These are phyloP conservation scores for Scaptomyza parva DNA, from an alignment of 2,888 invertebrate species.

Conservation along the genomic window DNA sequence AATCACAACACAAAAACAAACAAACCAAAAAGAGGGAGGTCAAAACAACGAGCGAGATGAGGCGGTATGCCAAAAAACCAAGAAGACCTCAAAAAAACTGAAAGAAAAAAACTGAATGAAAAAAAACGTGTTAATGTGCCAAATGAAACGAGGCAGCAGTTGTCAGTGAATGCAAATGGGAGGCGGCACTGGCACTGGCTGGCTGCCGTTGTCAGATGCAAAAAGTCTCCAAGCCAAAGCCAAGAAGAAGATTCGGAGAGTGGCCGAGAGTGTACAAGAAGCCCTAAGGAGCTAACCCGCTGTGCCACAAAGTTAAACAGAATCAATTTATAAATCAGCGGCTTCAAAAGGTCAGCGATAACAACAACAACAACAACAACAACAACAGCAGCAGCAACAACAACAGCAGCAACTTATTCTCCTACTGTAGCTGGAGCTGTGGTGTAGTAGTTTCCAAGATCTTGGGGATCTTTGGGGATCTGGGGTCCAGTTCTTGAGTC, in stretches of 20 bases:
- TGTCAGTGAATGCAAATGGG: slow-evolving; percentile 49
- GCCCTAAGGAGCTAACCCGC: slow-evolving; percentile 73
- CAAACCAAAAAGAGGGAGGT: neutral
- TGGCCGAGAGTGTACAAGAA: slow-evolving; percentile 44
- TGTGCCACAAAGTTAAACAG: slow-evolving; percentile 82
- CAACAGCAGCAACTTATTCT: slow-evolving; percentile 23
- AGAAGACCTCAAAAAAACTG: neutral
- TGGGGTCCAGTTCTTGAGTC: slow-evolving; percentile 50
- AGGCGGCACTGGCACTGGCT: too few relatives aligned
- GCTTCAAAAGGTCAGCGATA: slow-evolving; percentile 82
- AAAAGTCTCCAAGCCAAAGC: slow-evolving; percentile 6
- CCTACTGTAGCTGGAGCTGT: slow-evolving; percentile 37
- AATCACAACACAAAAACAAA: neutral
- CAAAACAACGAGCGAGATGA: neutral
- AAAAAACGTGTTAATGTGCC: slow-evolving; percentile 76
- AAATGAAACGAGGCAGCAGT: slow-evolving; percentile 63
- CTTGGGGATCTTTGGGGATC: slow-evolving; percentile 46
- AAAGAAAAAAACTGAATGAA: too few relatives aligned
- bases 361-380: slow-evolving; percentile 58
- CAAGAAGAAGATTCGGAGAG: neutral
- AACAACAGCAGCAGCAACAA: slow-evolving; percentile 46
- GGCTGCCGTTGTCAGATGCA: slow-evolving; percentile 18
- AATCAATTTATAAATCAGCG: slow-evolving; percentile 84
- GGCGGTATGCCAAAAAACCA: neutral
- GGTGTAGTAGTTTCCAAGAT: too few relatives aligned